These are phyloP conservation scores for Sminthurides aquaticus DNA, from an alignment of 2,888 invertebrate species.

Conservation along the genomic window DNA sequence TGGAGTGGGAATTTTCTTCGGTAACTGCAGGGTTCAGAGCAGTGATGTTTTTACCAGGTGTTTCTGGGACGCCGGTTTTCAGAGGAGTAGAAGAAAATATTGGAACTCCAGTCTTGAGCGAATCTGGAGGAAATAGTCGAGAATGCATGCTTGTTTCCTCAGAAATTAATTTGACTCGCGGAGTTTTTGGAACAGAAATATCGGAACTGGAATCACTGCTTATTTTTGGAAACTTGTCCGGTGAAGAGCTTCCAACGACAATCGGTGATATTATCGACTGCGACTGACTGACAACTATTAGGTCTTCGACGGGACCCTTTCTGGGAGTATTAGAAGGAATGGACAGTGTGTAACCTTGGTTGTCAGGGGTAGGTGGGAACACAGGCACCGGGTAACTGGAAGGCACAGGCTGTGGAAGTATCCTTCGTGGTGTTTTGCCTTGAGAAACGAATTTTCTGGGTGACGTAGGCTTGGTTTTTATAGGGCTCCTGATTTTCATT, in stretches of 20 bases:
- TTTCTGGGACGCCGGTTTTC: conserved; percentile 15
- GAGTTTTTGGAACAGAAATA: conserved; percentile 16
- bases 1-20: conserved; percentile 13
- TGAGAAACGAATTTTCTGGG: conserved; percentile 5
- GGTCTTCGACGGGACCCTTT: background rate
- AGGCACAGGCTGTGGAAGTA: conserved; percentile 21
- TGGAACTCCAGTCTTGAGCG: background rate
- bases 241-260: background rate
- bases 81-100: conserved; percentile 14
- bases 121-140: conserved; percentile 3
- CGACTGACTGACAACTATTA: background rate
- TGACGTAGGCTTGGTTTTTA: background rate
- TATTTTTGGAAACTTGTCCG: background rate
- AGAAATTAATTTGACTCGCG: conserved; percentile 10
- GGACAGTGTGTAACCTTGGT: conserved; percentile 11
- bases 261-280: background rate
- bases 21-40: background rate
- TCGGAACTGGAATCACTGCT: conserved; percentile 18
- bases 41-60: conserved; percentile 15
- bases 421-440: conserved; percentile 8
- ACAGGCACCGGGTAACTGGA: conserved; percentile 12
- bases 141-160: conserved; percentile 3
- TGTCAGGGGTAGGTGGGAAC: conserved; percentile 12
- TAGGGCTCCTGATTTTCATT: conserved; percentile 3
- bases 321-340: conserved; percentile 9